A percentile compares a stretch with the other conserved stretches of the same genome.
phyloP scores from a whole-genome alignment of 2,888 invertebrate genomes.

The Agelastica alni region DNA sequence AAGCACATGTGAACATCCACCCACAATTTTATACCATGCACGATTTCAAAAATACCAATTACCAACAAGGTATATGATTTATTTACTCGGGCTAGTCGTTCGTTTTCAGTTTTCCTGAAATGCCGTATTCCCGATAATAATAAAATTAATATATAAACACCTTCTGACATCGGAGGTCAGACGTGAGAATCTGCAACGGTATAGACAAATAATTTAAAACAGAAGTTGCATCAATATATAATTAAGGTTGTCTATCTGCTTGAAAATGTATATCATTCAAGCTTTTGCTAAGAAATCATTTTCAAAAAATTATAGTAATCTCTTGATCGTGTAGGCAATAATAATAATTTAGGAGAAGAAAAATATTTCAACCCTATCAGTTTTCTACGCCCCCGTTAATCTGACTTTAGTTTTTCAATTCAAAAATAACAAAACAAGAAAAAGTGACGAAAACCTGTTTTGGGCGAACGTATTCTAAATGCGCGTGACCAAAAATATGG shows the following conservation, averaged over 20 bases:
- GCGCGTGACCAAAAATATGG: no score
- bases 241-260: constrained; percentile 20
- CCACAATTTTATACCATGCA: constrained; percentile 4
- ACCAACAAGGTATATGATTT: constrained; percentile 7
- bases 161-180: constrained; percentile 46
- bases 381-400: no score
- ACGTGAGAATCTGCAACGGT: constrained; percentile 49
- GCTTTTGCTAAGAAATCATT: no score
- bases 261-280: not conserved
- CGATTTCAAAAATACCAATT: constrained; percentile 11
- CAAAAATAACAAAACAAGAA: no score
- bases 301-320: no score
- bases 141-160: constrained; percentile 51
- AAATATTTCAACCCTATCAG: no score
- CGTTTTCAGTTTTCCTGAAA: constrained; percentile 10
- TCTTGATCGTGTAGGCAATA: no score
- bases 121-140: constrained; percentile 5
- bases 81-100: not conserved
- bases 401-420: no score
- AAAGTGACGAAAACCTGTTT: no score
- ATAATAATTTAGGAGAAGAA: no score
- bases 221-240: constrained; percentile 39
- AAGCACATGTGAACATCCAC: not conserved
- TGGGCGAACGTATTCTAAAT: no score
- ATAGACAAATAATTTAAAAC: constrained; percentile 50